Conservation (phyloP, 2,113 vertebrate species). For the Urocolius indicus region DNA sequence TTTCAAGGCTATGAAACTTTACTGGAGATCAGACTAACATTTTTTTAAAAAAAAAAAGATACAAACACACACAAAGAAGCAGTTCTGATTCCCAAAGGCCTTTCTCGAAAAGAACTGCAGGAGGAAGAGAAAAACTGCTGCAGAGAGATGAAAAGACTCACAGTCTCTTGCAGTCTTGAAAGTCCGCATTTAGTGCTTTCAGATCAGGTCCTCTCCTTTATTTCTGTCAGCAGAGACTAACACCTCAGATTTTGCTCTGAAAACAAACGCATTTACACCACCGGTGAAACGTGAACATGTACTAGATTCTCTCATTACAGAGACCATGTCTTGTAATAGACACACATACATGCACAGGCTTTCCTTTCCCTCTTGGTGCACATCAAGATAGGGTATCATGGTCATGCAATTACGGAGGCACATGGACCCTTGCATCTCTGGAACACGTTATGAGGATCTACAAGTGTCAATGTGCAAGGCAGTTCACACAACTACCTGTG, state of each 20-base stretch:
- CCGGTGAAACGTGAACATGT: rapidly evolving
- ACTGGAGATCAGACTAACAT: not conserved
- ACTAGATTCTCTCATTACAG: not conserved
- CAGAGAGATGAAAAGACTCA: not conserved
- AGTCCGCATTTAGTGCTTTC: not conserved
- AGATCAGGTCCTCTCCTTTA: not conserved
- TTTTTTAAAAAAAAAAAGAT: not conserved
- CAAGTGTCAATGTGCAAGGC: not conserved
- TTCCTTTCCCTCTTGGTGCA: not conserved
- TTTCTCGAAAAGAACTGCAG: not conserved
- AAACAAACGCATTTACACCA: not conserved
- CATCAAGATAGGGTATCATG: not conserved
- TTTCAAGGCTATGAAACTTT: not conserved
- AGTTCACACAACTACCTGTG: not conserved
- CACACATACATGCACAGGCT: not conserved
- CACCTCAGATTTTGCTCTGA: not conserved
- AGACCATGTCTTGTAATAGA: not conserved
- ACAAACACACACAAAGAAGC: not conserved
- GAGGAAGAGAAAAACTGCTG: not conserved
- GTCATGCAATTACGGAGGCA: not conserved
- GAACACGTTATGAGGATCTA: not conserved
- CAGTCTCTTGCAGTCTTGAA: not conserved
- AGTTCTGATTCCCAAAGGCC: not conserved
- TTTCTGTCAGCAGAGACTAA: not conserved
- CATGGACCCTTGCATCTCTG: not conserved